Base-by-base conservation (phyloP, 2,888 invertebrate species). In the Chrysolina oricalcia region DNA sequence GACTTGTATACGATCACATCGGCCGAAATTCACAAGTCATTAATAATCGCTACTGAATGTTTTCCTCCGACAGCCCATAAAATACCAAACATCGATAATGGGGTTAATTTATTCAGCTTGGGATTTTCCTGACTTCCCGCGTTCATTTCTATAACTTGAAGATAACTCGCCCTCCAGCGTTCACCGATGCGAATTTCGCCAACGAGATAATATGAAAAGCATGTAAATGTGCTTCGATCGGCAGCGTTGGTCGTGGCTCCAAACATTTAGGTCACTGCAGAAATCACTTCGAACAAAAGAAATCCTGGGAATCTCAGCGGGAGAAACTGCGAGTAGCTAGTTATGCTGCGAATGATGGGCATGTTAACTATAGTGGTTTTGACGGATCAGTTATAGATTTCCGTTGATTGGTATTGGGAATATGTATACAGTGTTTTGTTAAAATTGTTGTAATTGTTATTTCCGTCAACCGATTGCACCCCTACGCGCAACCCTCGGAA, bases 221-320 rank as follows among this genome's bases (percentile, higher is more conserved):
- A 78, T 78, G 78, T 78, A 78, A 78, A 78, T 78, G 74, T 74
- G 65, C 69, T 74, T 72, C 74, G 74, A 76, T 78, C 72, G 69
- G 46, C 40, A 43, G 56, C 66, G 67, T 68, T 59, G 65, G 67
- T 64, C 56, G 70, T 70, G 69, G 65, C 69, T 75, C 69, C 59
- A 17, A 43, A 40, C 27, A 66, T 69, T 59, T 72, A 50, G 72
- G 72, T 75, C 72, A 75, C 59, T 53, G 41, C 53, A 40, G 43
- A 17, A 40, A 50, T 50, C 19, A 59, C 65, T 75, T 68, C 56
- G 63, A 72, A 70, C 62, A 27, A 62, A 41, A 67, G 48, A 67
- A 67, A 67, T 59, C 48, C 50, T 46, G 15, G 50, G 19, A 50
- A 50, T 67, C 17, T 17, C n/a, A 8, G 27, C 35, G n/a, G 35